A percentile compares a stretch with the other conserved stretches of the same genome.
These are phyloP conservation scores for Vesta saturnalis DNA, from an alignment of 2,888 invertebrate genomes.

Conservation along the genomic window DNA sequence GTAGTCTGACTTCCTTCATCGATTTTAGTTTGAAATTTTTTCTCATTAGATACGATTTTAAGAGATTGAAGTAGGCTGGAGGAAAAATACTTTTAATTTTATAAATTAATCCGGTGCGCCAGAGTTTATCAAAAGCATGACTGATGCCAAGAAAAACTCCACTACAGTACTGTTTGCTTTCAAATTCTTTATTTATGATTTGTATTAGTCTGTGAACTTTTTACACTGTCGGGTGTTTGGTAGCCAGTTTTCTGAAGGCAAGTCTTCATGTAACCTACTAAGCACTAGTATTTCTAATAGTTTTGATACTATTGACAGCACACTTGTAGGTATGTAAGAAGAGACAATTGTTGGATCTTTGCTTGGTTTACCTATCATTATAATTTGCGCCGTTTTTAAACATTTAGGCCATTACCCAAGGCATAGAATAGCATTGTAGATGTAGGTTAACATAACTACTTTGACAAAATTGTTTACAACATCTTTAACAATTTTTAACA, in stretches of 20 bases:
- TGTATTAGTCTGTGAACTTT: neutral
- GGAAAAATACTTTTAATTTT: neutral
- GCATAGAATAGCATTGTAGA: too few species aligned
- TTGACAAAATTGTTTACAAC: too few species aligned
- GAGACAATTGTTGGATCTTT: neutral
- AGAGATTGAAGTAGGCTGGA: neutral
- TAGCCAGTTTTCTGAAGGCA: neutral
- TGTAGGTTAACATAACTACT: too few species aligned
- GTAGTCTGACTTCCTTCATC: neutral
- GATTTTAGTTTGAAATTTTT: neutral
- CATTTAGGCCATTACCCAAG: too few species aligned
- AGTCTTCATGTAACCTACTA: neutral
- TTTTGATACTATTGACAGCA: neutral
- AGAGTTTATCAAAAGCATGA: too few species aligned
- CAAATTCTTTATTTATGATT: neutral
- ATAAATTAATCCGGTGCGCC: too few species aligned
- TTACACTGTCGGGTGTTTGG: neutral
- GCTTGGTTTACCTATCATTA: neutral
- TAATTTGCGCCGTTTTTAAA: neutral
- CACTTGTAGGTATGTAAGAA: neutral
- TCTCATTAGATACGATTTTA: neutral
- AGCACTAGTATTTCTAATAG: neutral
- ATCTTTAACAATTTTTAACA: too few species aligned
- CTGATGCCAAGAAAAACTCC: neutral
- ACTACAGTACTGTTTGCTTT: neutral